phyloP scores from a whole-genome alignment of 2,888 invertebrate species.

The Nasonia oneida region DNA sequence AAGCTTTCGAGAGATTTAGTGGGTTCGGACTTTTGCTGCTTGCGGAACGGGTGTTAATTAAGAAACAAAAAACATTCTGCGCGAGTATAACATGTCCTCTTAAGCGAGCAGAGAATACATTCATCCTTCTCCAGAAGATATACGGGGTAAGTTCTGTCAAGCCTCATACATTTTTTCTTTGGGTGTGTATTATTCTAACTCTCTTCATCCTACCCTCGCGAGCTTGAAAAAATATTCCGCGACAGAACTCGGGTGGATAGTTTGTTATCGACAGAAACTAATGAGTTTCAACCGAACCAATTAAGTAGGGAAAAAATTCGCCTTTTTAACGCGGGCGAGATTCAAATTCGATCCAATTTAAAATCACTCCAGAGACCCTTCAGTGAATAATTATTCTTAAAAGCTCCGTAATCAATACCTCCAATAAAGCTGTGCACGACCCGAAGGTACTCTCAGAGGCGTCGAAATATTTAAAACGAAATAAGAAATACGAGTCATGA shows the following conservation, averaged over 20 bases:
- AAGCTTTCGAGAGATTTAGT: not conserved
- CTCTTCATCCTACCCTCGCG: not conserved
- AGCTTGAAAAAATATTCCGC: not conserved
- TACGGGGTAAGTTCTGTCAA: not conserved
- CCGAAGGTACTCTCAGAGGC: not conserved
- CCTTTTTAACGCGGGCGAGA: not conserved
- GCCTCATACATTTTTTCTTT: not conserved
- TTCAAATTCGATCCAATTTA: constrained; percentile 1
- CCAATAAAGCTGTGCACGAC: not conserved
- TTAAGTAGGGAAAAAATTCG: not conserved
- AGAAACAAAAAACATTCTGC: not conserved
- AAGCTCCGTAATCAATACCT: constrained; percentile 35
- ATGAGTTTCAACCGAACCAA: not conserved
- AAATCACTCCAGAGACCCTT: not conserved
- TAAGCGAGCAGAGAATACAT: not conserved
- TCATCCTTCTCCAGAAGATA: not conserved
- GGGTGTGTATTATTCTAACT: not conserved
- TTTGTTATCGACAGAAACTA: not conserved
- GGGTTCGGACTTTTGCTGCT: not conserved
- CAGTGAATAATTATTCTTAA: constrained; percentile 26
- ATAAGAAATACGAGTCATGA: no score
- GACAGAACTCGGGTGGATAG: not conserved
- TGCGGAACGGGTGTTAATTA: not conserved
- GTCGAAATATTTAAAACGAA: no score
- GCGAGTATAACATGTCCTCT: not conserved